Evolutionary conservation across 2,797 vertebrate species (phyloP).

Genomic region (Oceanodroma leucorhoa): DNA sequence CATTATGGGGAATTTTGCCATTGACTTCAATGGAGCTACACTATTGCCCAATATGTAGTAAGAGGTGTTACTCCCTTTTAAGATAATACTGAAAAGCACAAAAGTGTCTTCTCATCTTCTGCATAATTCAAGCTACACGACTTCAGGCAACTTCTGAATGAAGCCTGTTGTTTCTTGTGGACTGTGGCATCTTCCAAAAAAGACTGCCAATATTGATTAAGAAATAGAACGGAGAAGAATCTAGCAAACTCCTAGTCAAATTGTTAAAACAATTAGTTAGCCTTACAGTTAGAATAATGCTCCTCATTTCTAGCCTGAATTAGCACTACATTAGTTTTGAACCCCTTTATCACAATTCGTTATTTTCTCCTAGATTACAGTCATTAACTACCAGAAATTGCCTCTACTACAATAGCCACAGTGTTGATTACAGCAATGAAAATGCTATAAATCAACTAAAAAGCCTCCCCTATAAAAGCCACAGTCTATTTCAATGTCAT

Average conservation of each 20-base stretch:
- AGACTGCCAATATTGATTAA: neutral
- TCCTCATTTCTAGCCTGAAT: neutral
- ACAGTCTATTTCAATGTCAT: neutral
- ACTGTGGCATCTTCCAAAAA: neutral
- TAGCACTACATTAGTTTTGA: neutral
- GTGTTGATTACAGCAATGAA: neutral
- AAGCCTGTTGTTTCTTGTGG: neutral
- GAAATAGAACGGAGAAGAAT: neutral
- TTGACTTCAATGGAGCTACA: neutral
- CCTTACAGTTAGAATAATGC: neutral
- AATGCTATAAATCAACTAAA: neutral
- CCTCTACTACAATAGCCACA: neutral
- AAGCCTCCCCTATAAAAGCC: neutral
- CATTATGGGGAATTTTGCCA: neutral
- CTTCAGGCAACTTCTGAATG: neutral
- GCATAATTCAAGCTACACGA: neutral
- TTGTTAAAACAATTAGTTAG: neutral
- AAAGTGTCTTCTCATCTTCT: neutral
- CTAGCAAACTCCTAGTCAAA: neutral
- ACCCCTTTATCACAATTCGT: neutral
- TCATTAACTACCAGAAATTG: slow-evolving; percentile 11
- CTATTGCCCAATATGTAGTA: neutral
- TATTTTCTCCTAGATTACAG: slow-evolving; percentile 1
- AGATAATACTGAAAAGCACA: neutral
- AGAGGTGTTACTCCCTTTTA: neutral